Base-by-base conservation (phyloP, 1,140 invertebrate species). In the Brachionus asplanchnoidis region DNA sequence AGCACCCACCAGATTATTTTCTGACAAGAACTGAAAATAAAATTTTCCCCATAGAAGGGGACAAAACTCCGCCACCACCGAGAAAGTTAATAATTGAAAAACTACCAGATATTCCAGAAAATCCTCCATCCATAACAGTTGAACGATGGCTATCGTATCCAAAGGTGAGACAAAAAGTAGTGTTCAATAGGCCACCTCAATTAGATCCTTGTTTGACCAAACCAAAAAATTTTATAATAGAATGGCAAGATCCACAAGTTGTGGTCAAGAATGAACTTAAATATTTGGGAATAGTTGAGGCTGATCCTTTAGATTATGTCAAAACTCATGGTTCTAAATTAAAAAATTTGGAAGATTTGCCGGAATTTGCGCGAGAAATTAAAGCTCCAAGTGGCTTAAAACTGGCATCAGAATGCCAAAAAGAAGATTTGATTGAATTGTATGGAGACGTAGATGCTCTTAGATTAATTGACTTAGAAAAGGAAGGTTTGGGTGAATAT, bases 91-190 rank as follows among this genome's bases (percentile, higher is more conserved):
- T 84, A 12, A 50, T 84, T 8, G 82, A 84, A 53, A 65, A 66
- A 44, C 8, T 84, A 12, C 65, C 82, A 32, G 7, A 40, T 50
- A 17, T 84, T 46, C 82, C 82, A 14, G 32, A 53, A 20, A 84
- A 73, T 36, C 82, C 66, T 32, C 20, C 20, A 46, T 17, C 60
- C 2, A 8, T 84, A 14, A 70, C 50, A 6, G 44, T 84, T 0
- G 82, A 84, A 84, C 36, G 82, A 56, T 84, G 82, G 82, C 26
- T 84, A 32, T 66, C 82, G 4, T 70, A 84, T 23, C 32, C 56
- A 73, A 53, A 84, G 70, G 17, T 32, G 8, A 84, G 68, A 36
- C 40, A 66, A 70, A 44, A 40, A 46, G 82, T 84, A 12, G 50
- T 84, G 5, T 73, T 46, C 17, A 65, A 70, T 44, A 84, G 28